Conservation (phyloP, 2,797 vertebrate species). For the Uromys caudimaculatus region DNA sequence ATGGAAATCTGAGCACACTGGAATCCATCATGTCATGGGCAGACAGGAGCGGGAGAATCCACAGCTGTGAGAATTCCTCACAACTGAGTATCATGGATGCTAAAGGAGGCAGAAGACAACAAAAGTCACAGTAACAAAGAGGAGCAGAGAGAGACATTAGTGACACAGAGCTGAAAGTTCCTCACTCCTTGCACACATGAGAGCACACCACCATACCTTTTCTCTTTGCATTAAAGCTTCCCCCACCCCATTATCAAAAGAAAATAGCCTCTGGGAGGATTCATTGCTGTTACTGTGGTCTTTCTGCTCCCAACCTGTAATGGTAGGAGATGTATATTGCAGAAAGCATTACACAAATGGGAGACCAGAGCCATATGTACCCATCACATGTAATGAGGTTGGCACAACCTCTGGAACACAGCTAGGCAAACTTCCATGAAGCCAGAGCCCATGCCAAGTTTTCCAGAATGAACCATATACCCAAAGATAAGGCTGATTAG, state of each 20-base stretch:
- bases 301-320: not conserved
- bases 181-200: rapidly evolving
- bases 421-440: slow-evolving; percentile 15
- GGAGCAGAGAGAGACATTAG: not conserved
- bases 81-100: not conserved
- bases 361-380: not conserved
- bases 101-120: not conserved
- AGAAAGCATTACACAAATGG: not conserved
- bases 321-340: not conserved
- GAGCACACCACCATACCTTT: not conserved
- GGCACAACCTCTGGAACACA: not conserved
- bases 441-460: not conserved
- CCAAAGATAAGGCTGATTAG: slow-evolving; percentile 46
- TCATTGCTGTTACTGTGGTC: not conserved
- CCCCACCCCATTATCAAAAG: not conserved
- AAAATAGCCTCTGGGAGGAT: not conserved
- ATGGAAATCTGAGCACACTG: rapidly evolving
- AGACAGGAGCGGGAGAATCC: no score
- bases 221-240: not conserved
- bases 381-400: not conserved
- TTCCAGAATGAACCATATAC: not conserved
- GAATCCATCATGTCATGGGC: rapidly evolving
- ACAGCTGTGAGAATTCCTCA: not conserved
- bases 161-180: not conserved
- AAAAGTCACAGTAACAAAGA: not conserved